A percentile compares a stretch with the other conserved stretches of the same genome.
These are phyloP conservation scores for Psophia crepitans DNA, from an alignment of 2,113 vertebrate species.

Conservation along the genomic window DNA sequence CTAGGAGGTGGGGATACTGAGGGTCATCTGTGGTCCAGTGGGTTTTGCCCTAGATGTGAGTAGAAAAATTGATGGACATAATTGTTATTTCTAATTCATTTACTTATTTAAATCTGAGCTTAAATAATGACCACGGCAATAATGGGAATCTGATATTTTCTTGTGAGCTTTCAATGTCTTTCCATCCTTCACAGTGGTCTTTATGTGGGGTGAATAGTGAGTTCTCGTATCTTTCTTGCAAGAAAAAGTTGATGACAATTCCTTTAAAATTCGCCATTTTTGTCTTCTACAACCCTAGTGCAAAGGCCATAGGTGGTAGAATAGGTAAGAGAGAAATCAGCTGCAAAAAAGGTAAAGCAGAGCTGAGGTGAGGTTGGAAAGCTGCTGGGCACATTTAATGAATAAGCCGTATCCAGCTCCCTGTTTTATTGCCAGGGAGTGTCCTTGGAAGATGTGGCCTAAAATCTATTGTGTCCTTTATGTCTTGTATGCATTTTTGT, in stretches of 20 bases:
- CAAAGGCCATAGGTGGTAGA: neutral
- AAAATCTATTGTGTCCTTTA: neutral
- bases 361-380: neutral
- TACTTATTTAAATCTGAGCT: neutral
- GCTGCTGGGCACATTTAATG: accelerated
- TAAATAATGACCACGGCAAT: neutral
- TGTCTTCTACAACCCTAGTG: neutral
- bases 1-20: neutral
- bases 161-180: neutral
- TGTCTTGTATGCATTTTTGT: neutral
- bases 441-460: neutral
- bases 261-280: neutral
- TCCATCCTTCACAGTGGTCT: neutral
- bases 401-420: neutral
- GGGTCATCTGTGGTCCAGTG: neutral
- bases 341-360: neutral
- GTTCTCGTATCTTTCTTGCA: neutral
- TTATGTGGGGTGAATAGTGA: accelerated
- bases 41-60: neutral
- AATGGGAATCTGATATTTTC: neutral
- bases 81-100: neutral
- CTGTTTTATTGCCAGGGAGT: neutral
- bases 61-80: neutral
- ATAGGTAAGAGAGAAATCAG: neutral
- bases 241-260: neutral